Evolutionary conservation across 2,888 invertebrate genomes (phyloP), one percentile per base, ranked within the genome.

Genomic region (Conops quadrifasciatus): DNA sequence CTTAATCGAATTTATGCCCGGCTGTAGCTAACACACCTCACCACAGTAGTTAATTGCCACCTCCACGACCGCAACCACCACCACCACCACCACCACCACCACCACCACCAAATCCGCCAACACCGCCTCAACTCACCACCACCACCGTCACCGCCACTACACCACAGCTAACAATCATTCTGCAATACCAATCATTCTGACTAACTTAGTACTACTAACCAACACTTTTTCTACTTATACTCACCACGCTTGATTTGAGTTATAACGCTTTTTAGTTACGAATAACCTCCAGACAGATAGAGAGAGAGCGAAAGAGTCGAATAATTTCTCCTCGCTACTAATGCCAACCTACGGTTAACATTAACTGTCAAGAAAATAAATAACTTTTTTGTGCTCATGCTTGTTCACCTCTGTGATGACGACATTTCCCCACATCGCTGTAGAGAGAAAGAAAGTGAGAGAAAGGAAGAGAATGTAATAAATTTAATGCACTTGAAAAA

Each of bases 161-260:
- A 67, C 58, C 49, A 58, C 67, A 19, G 43, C 47, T 19, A 64
- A 24, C 53, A 60, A 28, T 16, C 49, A 28, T 16, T 16, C 58
- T 45, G 16, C 28, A 45, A 58, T 43, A 28, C 21, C 67, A 71
- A 73, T 36, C 4, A 36, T 36, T 36, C 9, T 36, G 4, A 36
- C 36, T 36, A 72, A 74, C 71, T 71, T 67, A n/a, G 63, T 69
- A 72, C 72, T 49, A 65, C 63, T 70, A 64, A 60, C 62, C 71
- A 73, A 71, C 72, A 72, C 71, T 68, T 71, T 74, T 71, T 74
- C 71, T 67, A 71, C 66, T 73, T 71, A 75, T 67, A 71, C 66
- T 73, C 71, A 75, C 72, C 72, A 62, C 51, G 53, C 62, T 72
- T 71, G 36, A 36, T 36, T 63, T 71, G 67, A 51, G 62, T 56